Evolutionary conservation across 2,797 vertebrate genomes (phyloP).

Genomic region (Danio tinwini): DNA sequence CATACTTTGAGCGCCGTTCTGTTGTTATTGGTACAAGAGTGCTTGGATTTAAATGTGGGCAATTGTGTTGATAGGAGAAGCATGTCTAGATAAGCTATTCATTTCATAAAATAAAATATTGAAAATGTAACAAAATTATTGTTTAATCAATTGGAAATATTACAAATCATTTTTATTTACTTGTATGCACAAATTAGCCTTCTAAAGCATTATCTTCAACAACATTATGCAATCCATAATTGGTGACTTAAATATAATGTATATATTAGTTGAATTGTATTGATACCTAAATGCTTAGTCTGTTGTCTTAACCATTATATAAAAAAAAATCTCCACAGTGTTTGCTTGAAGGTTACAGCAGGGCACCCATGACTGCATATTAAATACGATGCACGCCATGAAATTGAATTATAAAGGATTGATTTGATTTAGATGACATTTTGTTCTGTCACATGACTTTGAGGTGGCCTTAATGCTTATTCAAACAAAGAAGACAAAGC

Average conservation of each 20-base stretch:
- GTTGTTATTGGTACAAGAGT: background rate
- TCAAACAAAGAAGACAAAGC: constrained; percentile 10
- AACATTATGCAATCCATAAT: background rate
- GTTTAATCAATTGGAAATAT: background rate
- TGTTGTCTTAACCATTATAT: background rate
- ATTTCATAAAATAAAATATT: background rate
- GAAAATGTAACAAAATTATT: background rate
- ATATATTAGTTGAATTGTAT: background rate
- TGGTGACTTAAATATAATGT: background rate
- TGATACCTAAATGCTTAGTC: background rate
- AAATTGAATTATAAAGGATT: constrained; percentile 7
- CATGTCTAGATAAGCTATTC: constrained; percentile 14
- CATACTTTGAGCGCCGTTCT: background rate
- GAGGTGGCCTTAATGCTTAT: constrained; percentile 15
- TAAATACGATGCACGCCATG: background rate
- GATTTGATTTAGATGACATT: constrained; percentile 7
- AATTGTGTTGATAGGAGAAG: background rate
- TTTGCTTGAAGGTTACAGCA: background rate
- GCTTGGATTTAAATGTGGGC: background rate
- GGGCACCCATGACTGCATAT: background rate
- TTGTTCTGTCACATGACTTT: constrained; percentile 13
- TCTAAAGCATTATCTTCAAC: constrained; percentile 1
- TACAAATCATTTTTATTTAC: background rate
- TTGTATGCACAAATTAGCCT: background rate
- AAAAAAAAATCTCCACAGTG: background rate